Evolutionary conservation across 2,888 invertebrate species (phyloP).

Genomic region (Saturnia japonica): DNA sequence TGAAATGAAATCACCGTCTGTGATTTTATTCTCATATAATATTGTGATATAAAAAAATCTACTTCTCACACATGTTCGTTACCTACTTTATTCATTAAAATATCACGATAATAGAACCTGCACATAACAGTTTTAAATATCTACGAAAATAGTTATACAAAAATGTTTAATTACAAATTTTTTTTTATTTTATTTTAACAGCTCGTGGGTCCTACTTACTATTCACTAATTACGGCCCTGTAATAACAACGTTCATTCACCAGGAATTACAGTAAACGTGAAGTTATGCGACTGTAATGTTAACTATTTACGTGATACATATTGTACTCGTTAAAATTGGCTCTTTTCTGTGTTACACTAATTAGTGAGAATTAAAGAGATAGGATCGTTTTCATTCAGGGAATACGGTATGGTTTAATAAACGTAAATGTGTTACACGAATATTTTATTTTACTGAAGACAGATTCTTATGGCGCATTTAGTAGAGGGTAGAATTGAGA

Average conservation of each 20-base stretch:
- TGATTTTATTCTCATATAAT: neutral
- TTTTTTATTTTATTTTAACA: neutral
- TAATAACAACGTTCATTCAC: conserved; percentile 21
- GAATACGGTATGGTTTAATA: conserved; percentile 10
- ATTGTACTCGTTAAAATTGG: conserved; percentile 25
- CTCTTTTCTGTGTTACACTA: conserved; percentile 17
- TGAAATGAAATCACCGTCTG: neutral
- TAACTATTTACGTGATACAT: conserved; percentile 26
- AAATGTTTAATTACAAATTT: neutral
- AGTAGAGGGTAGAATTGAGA: no score
- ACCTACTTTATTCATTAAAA: neutral
- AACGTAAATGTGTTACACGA: neutral
- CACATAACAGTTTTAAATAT: neutral
- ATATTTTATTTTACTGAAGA: neutral
- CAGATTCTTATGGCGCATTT: no score
- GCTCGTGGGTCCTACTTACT: neutral
- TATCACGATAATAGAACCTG: neutral
- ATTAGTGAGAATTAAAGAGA: conserved; percentile 19
- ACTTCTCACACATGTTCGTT: no score
- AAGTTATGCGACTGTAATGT: conserved; percentile 26
- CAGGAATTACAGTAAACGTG: conserved; percentile 21
- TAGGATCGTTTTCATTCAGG: neutral
- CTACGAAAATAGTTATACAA: neutral
- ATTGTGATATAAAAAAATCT: no score
- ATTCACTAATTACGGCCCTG: neutral